Evolutionary conservation across 1,140 invertebrate genomes (phyloP).

Genomic region (Drosophila insularis): DNA sequence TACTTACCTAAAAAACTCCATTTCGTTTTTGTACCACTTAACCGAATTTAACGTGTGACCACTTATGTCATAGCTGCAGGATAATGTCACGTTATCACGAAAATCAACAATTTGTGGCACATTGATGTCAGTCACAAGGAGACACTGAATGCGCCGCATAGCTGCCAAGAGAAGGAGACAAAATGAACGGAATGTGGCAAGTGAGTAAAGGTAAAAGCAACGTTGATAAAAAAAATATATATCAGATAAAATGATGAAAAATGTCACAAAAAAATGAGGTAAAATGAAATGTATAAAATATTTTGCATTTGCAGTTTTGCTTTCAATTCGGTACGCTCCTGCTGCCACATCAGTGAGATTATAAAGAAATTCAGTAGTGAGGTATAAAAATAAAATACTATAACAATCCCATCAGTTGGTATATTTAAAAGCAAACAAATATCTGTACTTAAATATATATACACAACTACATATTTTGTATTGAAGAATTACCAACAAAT

Average conservation of each 20-base stretch:
- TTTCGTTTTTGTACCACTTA: conserved; percentile 90
- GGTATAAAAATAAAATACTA: conserved; percentile 33
- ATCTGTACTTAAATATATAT: background rate
- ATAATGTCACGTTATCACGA: conserved; percentile 83
- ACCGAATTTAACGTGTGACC: conserved; percentile 88
- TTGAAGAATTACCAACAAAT: background rate
- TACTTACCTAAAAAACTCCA: conserved; percentile 88
- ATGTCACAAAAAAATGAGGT: conserved; percentile 58
- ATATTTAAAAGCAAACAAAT: background rate
- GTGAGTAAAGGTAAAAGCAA: conserved; percentile 19
- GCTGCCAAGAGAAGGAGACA: conserved; percentile 38
- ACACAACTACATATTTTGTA: no score
- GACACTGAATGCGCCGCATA: conserved; percentile 71
- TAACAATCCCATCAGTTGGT: background rate
- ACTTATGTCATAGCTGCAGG: conserved; percentile 85
- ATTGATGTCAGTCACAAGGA: conserved; percentile 80
- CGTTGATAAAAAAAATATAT: conserved; percentile 46
- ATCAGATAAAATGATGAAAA: conserved; percentile 77
- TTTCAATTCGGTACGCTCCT: background rate
- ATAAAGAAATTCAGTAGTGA: background rate
- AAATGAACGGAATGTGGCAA: conserved; percentile 1
- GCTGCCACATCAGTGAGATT: conserved; percentile 22
- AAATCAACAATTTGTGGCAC: conserved; percentile 84
- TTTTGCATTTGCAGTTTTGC: conserved; percentile 49
- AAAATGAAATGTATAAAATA: conserved; percentile 27